phyloP scores from a whole-genome alignment of 2,888 invertebrate genomes.

The Horisme vitalbata region DNA sequence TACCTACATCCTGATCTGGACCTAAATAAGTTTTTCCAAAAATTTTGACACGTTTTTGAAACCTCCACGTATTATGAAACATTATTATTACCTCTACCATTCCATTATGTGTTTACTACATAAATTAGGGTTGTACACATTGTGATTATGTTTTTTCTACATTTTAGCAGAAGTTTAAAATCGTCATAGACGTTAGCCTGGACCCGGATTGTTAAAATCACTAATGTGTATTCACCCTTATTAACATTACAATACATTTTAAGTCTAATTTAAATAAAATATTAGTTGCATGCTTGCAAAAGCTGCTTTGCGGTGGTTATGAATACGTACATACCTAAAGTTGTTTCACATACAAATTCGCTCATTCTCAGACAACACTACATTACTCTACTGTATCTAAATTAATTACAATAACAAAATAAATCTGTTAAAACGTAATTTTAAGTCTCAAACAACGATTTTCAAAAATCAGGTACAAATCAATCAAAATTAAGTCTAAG shows the following conservation, averaged over 20 bases:
- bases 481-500: slow-evolving; percentile 76
- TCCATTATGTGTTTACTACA: slow-evolving; percentile 71
- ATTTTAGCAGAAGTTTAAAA: slow-evolving; percentile 37
- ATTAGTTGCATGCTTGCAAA: slow-evolving; percentile 73
- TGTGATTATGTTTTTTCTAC: slow-evolving; percentile 17
- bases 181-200: slow-evolving; percentile 33
- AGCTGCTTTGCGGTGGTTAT: slow-evolving; percentile 77
- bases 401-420: slow-evolving; percentile 64
- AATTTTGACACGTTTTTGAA: slow-evolving; percentile 78
- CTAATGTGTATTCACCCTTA: slow-evolving; percentile 50
- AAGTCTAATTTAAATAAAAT: slow-evolving; percentile 56
- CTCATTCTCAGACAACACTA: slow-evolving; percentile 65
- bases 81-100: slow-evolving; percentile 55
- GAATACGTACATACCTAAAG: slow-evolving; percentile 52
- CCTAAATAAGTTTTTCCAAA: slow-evolving; percentile 59
- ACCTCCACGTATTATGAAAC: slow-evolving; percentile 61
- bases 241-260: slow-evolving; percentile 54
- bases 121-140: slow-evolving; percentile 35
- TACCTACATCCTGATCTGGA: slow-evolving; percentile 69
- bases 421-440: slow-evolving; percentile 72
- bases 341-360: slow-evolving; percentile 69
- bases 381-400: slow-evolving; percentile 56
- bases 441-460: slow-evolving; percentile 72
- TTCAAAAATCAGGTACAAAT: slow-evolving; percentile 80
- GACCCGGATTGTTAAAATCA: slow-evolving; percentile 41